Evolutionary conservation across 2,888 invertebrate genomes (phyloP), one percentile per base, ranked within the genome.

Genomic region (Eupithecia subumbrata): DNA sequence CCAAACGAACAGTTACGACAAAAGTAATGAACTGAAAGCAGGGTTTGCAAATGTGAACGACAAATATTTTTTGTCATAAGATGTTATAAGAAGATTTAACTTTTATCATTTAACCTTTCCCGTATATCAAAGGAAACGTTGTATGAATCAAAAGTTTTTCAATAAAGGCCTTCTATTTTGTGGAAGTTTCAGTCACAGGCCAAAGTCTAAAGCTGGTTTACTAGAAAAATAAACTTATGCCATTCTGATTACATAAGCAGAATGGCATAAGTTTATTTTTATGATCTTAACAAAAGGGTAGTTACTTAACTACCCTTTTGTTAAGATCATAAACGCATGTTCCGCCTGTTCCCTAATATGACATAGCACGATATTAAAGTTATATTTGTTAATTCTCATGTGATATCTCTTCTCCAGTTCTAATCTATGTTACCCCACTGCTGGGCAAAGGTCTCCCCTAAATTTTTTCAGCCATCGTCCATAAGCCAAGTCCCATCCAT

Each of bases 31-130:
- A 77, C 34, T 40, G 12, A 63, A 72, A 72, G 66, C 48, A 64
- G 48, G 37, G 37, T 64, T 63, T 11, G 34, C 11, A 37, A 63
- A 71, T 22, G 74, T 56, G 34, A 66, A 70, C 34, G 34, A 67
- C 40, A 22, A 75, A 76, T 60, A 60, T 71, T 66, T 71, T 77
- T 64, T 67, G 52, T 56, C 67, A 34, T 43, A 68, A 73, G 73
- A 76, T 73, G 73, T 75, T 70, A 63, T 72, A 77, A 75, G 73
- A 67, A 75, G 75, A 78, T 79, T 74, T 78, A 81, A 81, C 80
- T 81, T 80, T 79, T 80, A 78, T 78, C 81, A 81, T 81, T 81
- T 78, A 78, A 80, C 79, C 80, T 79, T 80, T 78, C 78, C 75
- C 81, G 80, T 81, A 80, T 77, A 80, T 81, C 80, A 81, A 73